Evolutionary conservation across 2,888 invertebrate species (phyloP).

Genomic region (Lutraria lutraria): DNA sequence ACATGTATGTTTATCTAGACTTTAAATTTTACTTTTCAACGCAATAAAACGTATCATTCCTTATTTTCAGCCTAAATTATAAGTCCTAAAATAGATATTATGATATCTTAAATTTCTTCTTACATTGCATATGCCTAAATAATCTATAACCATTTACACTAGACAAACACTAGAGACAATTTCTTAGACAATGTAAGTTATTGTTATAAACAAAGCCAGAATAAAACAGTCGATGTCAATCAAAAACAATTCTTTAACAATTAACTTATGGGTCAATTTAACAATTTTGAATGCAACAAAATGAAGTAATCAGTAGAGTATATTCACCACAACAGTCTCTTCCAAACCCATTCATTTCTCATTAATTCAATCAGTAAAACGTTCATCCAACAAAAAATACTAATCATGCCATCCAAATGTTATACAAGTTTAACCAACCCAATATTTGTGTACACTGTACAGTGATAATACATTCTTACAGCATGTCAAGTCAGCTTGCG

Average conservation of each 20-base stretch:
- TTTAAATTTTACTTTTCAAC: neutral
- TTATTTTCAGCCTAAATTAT: neutral
- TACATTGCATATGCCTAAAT: neutral
- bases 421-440: neutral
- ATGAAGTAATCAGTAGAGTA: neutral
- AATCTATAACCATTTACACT: neutral
- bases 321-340: neutral
- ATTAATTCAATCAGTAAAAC: constrained; percentile 10
- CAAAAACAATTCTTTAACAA: neutral
- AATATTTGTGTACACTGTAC: neutral
- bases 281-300: neutral
- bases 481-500: neutral
- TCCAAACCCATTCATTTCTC: constrained; percentile 14
- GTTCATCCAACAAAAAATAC: constrained; percentile 23
- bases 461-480: neutral
- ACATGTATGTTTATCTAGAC: neutral
- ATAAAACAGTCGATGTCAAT: neutral
- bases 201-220: neutral
- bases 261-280: neutral
- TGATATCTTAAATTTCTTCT: neutral
- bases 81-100: neutral
- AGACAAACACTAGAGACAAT: neutral
- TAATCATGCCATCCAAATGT: neutral
- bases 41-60: neutral
- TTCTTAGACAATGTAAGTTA: neutral